Conservation (phyloP, 2,113 vertebrate species). For the Marcusenius ussheri region DNA sequence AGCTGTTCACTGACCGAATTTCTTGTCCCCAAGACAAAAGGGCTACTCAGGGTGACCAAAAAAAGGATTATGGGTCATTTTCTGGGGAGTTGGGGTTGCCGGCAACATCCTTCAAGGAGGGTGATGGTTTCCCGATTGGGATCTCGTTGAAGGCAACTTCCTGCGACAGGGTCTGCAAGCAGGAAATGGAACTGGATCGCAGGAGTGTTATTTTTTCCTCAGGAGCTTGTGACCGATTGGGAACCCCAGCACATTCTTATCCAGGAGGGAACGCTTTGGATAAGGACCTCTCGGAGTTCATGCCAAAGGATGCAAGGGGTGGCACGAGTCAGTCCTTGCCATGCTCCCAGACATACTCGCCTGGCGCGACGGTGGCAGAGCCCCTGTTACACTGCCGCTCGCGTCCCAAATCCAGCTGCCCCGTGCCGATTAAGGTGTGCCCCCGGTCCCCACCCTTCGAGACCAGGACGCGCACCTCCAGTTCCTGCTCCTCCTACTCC, state of each 20-base stretch:
- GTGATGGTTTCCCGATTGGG: conserved; percentile 59
- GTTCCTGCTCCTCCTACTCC: conserved; percentile 82
- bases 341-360: conserved; percentile 68
- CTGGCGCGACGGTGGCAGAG: conserved; percentile 49
- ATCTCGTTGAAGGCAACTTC: conserved; percentile 68
- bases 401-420: conserved; percentile 76
- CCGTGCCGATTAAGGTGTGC: conserved; percentile 80
- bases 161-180: conserved; percentile 69
- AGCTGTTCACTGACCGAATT: conserved; percentile 76
- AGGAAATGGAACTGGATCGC: conserved; percentile 80
- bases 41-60: conserved; percentile 74
- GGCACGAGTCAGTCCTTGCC: conserved; percentile 70
- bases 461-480: conserved; percentile 78
- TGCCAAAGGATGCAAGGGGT: conserved; percentile 72
- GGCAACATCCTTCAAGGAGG: conserved; percentile 62
- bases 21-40: conserved; percentile 73
- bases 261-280: conserved; percentile 70
- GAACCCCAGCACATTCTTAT: conserved; percentile 67
- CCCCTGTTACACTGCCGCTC: conserved; percentile 61
- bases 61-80: conserved; percentile 69
- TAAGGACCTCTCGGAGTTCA: conserved; percentile 69
- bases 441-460: conserved; percentile 74
- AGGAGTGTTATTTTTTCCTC: conserved; percentile 91
- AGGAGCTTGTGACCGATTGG: conserved; percentile 69
- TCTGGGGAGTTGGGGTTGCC: conserved; percentile 60